Base-by-base conservation (phyloP, 2,113 vertebrate genomes). In the Rhadina sibilatrix region DNA sequence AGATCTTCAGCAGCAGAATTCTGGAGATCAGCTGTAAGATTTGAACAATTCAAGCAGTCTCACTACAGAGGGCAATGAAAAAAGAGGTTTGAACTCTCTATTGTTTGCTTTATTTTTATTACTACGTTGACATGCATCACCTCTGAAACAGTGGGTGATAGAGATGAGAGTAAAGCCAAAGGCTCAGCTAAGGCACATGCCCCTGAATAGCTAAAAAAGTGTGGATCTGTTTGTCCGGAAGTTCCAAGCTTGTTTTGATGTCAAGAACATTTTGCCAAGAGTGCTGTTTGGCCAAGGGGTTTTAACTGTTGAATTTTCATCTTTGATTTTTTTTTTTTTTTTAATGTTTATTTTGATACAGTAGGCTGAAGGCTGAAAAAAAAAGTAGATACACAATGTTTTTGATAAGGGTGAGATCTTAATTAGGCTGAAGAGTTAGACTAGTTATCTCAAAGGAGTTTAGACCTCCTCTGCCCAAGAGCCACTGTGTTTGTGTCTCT, bases 81-180 rank as follows among this genome's bases (percentile, higher is more conserved):
- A 74, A 64, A 12, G 14, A 68, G 87, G 19, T 70, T 54, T 46
- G 42, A 65, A 35, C 13, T 91, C 10, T 49, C 7, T 68, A 30
- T 68, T 84, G 15, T 90, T 93, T 90, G 40, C 31, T 82, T 82
- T 83, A 65, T 90, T 97, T 96, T 87, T 89, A 63, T 84, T 86
- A 80, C 44, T 54, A 78, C 85, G 44, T 74, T 93, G 89, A 96
- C 52, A 82, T 20, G 35, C 54, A n/a, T 38, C 68, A 89, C 28
- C 75, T 93, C 80, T 93, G 89, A 96, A 95, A 60, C 71, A 71
- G 47, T 33, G 35, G 16, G 20, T 47, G 85, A 87, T 31, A 77
- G 11, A 72, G 69, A 71, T 64, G 59, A 69, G 27, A 85, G 44
- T 6, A 79, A 47, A 96, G 57, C 47, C 47, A 87, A 84, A 75